These are phyloP conservation scores for Sphaerophoria taeniata DNA, from an alignment of 2,888 invertebrate species.

Conservation along the genomic window DNA sequence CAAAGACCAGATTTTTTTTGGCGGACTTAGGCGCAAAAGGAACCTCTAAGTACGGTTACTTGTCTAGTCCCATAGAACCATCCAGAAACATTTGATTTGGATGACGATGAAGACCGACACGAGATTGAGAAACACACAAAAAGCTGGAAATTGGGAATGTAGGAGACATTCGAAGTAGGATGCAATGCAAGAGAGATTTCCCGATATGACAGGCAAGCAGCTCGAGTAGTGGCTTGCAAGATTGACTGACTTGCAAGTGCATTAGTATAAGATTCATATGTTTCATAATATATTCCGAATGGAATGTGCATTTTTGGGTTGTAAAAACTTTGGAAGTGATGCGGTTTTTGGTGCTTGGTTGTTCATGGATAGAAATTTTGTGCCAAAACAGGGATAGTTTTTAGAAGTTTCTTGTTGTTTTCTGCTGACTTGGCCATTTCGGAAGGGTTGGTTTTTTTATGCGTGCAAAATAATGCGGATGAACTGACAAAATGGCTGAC, in stretches of 20 bases:
- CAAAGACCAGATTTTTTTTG: too few relatives aligned
- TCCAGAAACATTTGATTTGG: neutral
- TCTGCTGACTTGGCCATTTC: conserved; percentile 3
- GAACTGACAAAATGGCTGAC: neutral
- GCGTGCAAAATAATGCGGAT: neutral
- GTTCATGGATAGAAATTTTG: neutral
- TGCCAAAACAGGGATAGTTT: neutral
- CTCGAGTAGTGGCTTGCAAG: conserved; percentile 37
- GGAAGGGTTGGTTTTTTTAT: neutral
- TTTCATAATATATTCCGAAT: neutral
- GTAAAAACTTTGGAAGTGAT: neutral
- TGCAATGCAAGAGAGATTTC: conserved; percentile 60
- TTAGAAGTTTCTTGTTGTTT: neutral
- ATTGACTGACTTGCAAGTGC: conserved; percentile 4
- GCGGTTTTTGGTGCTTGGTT: neutral
- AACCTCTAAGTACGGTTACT: conserved; percentile 28
- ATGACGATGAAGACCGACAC: neutral
- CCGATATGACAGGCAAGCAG: conserved; percentile 56
- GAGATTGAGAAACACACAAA: conserved; percentile 11
- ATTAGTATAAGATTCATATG: neutral
- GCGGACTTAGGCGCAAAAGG: conserved; percentile 3
- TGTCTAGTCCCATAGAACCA: neutral
- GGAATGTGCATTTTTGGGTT: conserved; percentile 7
- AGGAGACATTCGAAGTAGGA: conserved; percentile 43
- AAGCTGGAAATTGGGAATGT: conserved; percentile 40